Evolutionary conservation across 2,113 vertebrate genomes (phyloP).

Genomic region (Urocynchramus pylzowi): DNA sequence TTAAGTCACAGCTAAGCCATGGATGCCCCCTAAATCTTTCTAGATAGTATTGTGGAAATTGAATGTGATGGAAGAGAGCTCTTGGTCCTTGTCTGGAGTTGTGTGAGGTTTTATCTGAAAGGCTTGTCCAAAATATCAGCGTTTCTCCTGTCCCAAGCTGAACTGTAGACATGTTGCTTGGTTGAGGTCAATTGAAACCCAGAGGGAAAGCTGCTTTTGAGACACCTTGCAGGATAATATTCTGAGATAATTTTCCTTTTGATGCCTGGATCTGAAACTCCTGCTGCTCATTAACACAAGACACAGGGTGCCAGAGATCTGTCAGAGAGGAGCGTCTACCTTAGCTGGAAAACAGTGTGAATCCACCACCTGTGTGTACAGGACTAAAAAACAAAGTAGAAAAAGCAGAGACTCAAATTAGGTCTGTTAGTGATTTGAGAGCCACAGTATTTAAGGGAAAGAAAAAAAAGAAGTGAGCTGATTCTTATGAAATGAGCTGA

Average conservation of each 20-base stretch:
- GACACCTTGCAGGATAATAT: background rate
- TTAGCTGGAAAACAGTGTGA: background rate
- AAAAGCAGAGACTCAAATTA: background rate
- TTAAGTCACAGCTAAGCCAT: background rate
- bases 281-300: conserved; percentile 4
- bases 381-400: conserved; percentile 10
- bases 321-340: background rate
- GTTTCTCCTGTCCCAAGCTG: background rate
- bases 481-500: background rate
- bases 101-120: background rate
- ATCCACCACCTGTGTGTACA: background rate
- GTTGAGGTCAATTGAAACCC: background rate
- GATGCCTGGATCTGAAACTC: conserved; percentile 46
- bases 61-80: background rate
- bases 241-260: conserved; percentile 43
- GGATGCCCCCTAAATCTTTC: conserved; percentile 3
- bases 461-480: background rate
- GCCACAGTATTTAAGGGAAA: background rate
- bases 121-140: background rate
- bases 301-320: background rate
- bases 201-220: conserved; percentile 1
- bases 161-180: background rate
- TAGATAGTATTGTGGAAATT: background rate
- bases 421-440: conserved; percentile 41
- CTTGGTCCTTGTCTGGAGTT: background rate